phyloP scores from a whole-genome alignment of 2,888 invertebrate genomes.

The Stenurella melanura region DNA sequence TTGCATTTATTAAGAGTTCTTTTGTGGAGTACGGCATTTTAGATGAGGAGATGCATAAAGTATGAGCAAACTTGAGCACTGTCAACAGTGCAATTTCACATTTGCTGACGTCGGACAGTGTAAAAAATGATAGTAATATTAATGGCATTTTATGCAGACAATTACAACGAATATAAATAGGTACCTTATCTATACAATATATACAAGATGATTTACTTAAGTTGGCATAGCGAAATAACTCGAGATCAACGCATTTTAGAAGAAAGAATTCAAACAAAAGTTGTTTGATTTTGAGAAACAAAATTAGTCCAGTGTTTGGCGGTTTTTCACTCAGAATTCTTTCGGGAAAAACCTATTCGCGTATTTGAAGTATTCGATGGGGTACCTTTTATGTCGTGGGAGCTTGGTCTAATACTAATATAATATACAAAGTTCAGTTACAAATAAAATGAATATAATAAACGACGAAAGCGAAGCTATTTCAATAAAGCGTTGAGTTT shows the following conservation, averaged over 20 bases:
- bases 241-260: no score
- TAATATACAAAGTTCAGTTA: not conserved
- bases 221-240: no score
- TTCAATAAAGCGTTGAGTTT: not conserved
- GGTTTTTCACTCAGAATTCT: no score
- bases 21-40: not conserved
- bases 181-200: no score
- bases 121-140: not conserved
- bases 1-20: constrained; percentile 20
- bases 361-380: no score
- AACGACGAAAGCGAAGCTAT: not conserved
- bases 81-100: not conserved
- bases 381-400: no score
- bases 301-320: no score
- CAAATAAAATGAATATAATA: not conserved
- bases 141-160: not conserved
- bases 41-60: not conserved
- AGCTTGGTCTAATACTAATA: not conserved
- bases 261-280: no score
- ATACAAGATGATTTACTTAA: no score
- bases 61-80: not conserved
- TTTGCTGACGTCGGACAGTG: not conserved
- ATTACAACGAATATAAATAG: no score
- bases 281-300: no score
- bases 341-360: no score